Conservation (phyloP, 2,113 vertebrate genomes). For the Meriones unguiculatus region DNA sequence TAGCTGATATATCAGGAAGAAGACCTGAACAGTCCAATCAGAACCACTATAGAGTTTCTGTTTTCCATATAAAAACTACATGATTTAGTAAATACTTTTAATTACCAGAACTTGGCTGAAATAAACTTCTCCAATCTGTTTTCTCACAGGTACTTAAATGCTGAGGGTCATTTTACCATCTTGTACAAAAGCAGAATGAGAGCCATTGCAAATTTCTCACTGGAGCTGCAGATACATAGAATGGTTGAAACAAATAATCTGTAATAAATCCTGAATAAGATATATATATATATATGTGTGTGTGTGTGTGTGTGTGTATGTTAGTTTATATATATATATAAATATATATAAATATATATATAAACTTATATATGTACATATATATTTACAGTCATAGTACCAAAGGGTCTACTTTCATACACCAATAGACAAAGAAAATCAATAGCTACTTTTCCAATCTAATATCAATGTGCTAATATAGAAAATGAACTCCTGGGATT, state of each 20-base stretch:
- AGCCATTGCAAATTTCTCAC: background rate
- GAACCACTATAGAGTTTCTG: background rate
- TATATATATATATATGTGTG: background rate
- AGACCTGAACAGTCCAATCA: background rate
- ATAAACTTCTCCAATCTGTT: background rate
- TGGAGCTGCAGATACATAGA: background rate
- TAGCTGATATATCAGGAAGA: background rate
- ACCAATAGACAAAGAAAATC: constrained; percentile 10
- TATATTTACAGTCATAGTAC: background rate
- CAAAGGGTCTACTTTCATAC: background rate
- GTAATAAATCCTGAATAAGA: background rate
- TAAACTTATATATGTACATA: background rate
- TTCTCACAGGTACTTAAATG: background rate
- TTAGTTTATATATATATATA: no score
- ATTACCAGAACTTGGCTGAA: background rate
- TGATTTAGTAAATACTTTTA: background rate
- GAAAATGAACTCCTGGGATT: background rate
- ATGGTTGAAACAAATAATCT: background rate
- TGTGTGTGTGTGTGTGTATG: no score
- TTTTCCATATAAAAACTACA: background rate
- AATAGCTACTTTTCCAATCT: background rate
- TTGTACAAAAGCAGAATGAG: background rate
- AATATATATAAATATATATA: no score
- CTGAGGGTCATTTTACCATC: background rate
- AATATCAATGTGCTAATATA: background rate